Conservation (phyloP, 2,888 invertebrate genomes). For the Rhopalosiphum nymphaeae region DNA sequence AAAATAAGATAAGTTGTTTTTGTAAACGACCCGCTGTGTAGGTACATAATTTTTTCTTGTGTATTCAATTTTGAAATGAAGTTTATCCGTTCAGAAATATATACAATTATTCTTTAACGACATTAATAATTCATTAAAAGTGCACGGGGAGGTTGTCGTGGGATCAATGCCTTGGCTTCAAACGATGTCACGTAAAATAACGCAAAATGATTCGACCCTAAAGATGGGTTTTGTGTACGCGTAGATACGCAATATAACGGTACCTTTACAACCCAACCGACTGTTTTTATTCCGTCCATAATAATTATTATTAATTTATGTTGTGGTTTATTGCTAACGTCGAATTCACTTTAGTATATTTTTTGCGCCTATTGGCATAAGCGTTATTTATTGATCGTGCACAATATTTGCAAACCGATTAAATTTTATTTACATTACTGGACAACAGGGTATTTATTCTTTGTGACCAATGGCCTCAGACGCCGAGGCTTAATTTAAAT, state of each 20-base stretch:
- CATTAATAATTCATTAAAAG: not conserved
- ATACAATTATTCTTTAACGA: not conserved
- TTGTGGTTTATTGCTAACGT: not conserved
- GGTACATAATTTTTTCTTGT: not conserved
- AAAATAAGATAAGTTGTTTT: not conserved
- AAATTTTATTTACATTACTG: not conserved
- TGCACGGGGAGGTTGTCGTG: not conserved
- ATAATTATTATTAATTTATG: not conserved
- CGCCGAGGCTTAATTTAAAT: too few relatives aligned
- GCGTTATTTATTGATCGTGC: not conserved
- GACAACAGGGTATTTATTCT: not conserved
- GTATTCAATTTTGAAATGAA: not conserved
- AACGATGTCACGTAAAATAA: not conserved
- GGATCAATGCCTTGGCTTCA: not conserved
- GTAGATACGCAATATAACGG: not conserved
- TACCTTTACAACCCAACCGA: not conserved
- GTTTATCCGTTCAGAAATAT: not conserved
- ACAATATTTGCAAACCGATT: not conserved
- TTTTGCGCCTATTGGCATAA: not conserved
- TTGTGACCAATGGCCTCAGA: too few relatives aligned
- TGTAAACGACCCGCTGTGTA: not conserved
- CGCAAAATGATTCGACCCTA: not conserved
- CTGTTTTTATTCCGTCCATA: not conserved
- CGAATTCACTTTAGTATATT: not conserved
- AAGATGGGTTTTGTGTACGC: not conserved